Base-by-base conservation (phyloP, 1,140 invertebrate species). In the Pemphigus obesinymphae region DNA sequence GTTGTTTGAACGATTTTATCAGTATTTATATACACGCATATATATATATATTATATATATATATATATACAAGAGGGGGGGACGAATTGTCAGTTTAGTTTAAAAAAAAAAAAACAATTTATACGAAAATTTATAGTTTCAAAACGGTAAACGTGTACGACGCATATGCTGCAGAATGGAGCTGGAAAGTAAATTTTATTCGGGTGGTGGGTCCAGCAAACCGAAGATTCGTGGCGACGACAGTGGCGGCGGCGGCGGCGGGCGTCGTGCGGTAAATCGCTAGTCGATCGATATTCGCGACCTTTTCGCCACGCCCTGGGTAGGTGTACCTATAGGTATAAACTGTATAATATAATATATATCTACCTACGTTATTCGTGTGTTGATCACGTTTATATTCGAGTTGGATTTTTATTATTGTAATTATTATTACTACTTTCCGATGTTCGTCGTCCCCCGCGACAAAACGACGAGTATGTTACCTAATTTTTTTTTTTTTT, bases 291-390 rank as follows among this genome's bases (percentile, higher is more conserved):
- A 78, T 78, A 55, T 78, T 26, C 73, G 73, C 73, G 73, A 78
- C 73, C 73, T 78, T 58, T 78, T 78, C 34, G 73, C 73, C 53
- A 53, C 73, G 73, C 73, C 73, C 73, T 26, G 73, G 73, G n/a
- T 34, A 75, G 50, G 72, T 58, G 48, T 48, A 37, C 66, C 70
- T 43, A 29, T 23, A 31, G 1, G 6, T n/a, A 34, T 63, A 55
- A 6, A 50, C 48, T n/a, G n/a, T 37, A 23, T 43, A n/a, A n/a
- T n/a, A n/a, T n/a, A n/a, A 6, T 34, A 34, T 58, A n/a, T 61
- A 34, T 37, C 3, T n/a, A 10, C 7, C 34, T n/a, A 26, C 66
- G 66, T 31, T 50, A n/a, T n/a, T 29, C 11, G 20, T 34, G 20
- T 34, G 45, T 11, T 50, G 23, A 34, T 50, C 72, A 29, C 72